These are phyloP conservation scores for Brachionus asplanchnoidis DNA, from an alignment of 1,140 invertebrate genomes.

Conservation along the genomic window DNA sequence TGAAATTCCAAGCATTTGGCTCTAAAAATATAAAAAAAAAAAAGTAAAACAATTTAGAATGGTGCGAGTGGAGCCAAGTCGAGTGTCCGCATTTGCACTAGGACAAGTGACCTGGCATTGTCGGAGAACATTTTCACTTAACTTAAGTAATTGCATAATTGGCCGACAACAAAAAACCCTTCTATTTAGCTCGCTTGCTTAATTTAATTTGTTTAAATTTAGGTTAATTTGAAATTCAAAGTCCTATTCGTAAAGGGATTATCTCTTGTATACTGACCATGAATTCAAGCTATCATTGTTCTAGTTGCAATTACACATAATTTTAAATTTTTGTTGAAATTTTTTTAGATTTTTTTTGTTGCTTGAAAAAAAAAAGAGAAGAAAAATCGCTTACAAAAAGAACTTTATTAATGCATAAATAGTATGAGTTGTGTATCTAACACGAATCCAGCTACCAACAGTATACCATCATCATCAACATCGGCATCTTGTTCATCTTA, in stretches of 20 bases:
- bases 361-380: background rate
- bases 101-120: background rate
- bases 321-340: background rate
- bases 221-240: conserved; percentile 21
- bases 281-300: background rate
- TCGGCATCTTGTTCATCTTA: conserved; percentile 21
- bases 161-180: background rate
- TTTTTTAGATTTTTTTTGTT: conserved; percentile 11
- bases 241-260: conserved; percentile 20
- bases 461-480: conserved; percentile 17
- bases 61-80: background rate
- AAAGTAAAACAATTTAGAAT: background rate
- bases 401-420: conserved; percentile 28
- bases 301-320: background rate
- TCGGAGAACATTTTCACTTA: background rate
- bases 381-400: background rate
- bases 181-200: background rate
- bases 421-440: conserved; percentile 31
- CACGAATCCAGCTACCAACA: background rate
- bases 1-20: background rate
- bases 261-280: conserved; percentile 22
- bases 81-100: background rate
- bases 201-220: conserved; percentile 15
- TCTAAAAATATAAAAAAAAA: background rate
- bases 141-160: conserved; percentile 4